phyloP scores from a whole-genome alignment of 2,888 invertebrate genomes.

The Stenotaenia linearis region DNA sequence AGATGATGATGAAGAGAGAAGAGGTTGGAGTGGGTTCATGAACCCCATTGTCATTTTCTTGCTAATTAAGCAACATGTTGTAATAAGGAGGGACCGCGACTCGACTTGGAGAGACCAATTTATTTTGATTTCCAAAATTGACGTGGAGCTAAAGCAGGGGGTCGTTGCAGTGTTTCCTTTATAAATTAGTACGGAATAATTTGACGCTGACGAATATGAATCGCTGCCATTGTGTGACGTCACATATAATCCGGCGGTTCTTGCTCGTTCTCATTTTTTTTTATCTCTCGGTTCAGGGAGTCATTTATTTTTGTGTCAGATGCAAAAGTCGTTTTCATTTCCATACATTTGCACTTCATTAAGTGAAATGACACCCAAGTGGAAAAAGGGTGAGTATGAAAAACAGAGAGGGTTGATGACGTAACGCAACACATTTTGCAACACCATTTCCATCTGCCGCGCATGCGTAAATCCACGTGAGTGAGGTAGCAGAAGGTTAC shows the following conservation, averaged over 20 bases:
- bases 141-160: neutral
- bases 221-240: neutral
- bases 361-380: neutral
- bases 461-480: neutral
- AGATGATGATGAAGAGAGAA: neutral
- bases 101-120: neutral
- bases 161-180: neutral
- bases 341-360: neutral
- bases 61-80: neutral
- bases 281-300: neutral
- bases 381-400: neutral
- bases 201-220: neutral
- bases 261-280: neutral
- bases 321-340: neutral
- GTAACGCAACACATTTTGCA: neutral
- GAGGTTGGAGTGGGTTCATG: neutral
- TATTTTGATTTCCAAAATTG: neutral
- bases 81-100: neutral
- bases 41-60: neutral
- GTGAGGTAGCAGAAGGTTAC: neutral
- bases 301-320: neutral
- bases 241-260: neutral
- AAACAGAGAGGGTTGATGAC: neutral
- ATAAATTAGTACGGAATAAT: neutral
- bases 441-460: neutral